Evolutionary conservation across 1,140 invertebrate genomes (phyloP), one percentile per base, ranked within the genome.

Genomic region (Lamellibrachia luymesi): DNA sequence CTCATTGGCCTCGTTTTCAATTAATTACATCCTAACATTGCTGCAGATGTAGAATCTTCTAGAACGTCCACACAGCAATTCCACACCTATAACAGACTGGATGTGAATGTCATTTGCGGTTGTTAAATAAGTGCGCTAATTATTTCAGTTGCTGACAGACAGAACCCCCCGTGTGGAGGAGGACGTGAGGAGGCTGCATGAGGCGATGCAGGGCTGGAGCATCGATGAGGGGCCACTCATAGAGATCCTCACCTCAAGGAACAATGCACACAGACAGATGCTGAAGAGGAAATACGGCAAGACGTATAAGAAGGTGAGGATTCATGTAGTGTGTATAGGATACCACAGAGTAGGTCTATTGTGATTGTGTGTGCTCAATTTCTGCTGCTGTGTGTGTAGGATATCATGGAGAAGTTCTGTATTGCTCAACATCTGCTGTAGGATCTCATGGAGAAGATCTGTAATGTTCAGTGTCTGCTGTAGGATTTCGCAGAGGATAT

Each of bases 201-300:
- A 95, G 94, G 96, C 95, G 38, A 96, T 96, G 95, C 96, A 96
- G 94, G 95, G 95, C 90, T 94, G 95, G 51, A 95, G 95, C 51
- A 98, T 98, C 4, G 98, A 99, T 96, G 98, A 99, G 96, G 98
- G 98, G 95, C 97, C 98, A 92, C 98, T 99, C 95, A 99, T 99
- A 95, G 97, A 98, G 94, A 97, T 99, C 10, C 96, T 99, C 4
- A 98, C 98, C 92, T 97, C 97, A 94, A 97, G 98, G 94, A 98
- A 98, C 92, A 98, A 98, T 95, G 97, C 98, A 8, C 98, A 99
- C 96, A 97, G 99, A 94, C 96, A 98, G 93, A 97, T 99, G 96
- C 99, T 99, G 94, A 97, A 98, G 22, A 97, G 98, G 95, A 97
- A 98, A 2, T 99, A 98, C 96, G 99, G 99, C 97, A 98, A 98